A percentile compares a stretch with the other conserved stretches of the same genome.
These are phyloP conservation scores for Microchirus variegatus DNA, from an alignment of 2,797 vertebrate species.

Conservation along the genomic window DNA sequence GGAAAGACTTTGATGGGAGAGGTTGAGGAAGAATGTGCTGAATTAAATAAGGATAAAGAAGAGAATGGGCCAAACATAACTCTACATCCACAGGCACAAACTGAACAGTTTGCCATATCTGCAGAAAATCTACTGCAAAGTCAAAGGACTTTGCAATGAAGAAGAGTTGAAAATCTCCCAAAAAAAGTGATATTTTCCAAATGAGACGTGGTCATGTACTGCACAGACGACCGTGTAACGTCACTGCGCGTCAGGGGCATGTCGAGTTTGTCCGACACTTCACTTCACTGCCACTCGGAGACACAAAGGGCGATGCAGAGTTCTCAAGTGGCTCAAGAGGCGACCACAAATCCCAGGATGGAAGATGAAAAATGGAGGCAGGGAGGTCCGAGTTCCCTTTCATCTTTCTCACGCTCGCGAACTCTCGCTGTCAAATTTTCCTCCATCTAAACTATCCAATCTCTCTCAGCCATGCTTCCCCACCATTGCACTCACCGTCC, in stretches of 20 bases:
- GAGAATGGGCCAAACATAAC: too few species aligned
- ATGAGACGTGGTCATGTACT: too few species aligned
- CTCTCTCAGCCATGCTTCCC: slow-evolving; percentile 21
- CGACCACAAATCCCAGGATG: slow-evolving; percentile 33
- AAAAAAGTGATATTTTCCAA: background rate
- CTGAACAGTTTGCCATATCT: too few species aligned
- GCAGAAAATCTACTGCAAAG: too few species aligned
- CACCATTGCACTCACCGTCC: background rate
- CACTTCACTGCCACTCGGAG: background rate
- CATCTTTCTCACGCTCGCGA: slow-evolving; percentile 40
- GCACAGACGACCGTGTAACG: background rate
- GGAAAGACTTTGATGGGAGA: too few species aligned
- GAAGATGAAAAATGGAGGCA: slow-evolving; percentile 32
- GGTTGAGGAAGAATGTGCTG: too few species aligned
- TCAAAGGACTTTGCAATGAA: background rate
- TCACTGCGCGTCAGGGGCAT: slow-evolving; percentile 4
- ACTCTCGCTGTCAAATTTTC: slow-evolving; percentile 28
- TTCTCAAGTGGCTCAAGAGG: slow-evolving; percentile 20
- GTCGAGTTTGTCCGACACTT: slow-evolving; percentile 2
- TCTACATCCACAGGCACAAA: too few species aligned
- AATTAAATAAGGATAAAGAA: too few species aligned
- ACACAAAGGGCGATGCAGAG: slow-evolving; percentile 3
- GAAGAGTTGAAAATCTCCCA: background rate
- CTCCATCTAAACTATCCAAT: slow-evolving; percentile 20
- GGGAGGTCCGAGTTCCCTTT: slow-evolving; percentile 37